Conservation (phyloP, 2,888 invertebrate genomes). For the Loripinus fragilis region DNA sequence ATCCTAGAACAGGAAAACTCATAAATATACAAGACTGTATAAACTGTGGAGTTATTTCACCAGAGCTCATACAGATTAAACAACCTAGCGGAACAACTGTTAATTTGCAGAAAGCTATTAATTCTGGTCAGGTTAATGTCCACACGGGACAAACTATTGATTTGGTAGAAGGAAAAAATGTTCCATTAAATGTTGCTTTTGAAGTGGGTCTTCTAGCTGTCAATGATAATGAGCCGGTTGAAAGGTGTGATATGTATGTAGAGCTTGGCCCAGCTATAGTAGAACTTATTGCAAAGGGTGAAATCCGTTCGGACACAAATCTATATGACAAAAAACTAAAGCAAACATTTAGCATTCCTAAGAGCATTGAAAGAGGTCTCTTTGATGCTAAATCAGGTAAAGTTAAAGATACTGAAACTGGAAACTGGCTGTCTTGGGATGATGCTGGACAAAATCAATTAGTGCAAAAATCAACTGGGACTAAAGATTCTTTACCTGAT, state of each 20-base stretch:
- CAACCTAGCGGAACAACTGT: slow-evolving; percentile 64
- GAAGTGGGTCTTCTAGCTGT: slow-evolving; percentile 67
- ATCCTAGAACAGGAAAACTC: slow-evolving; percentile 69
- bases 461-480: slow-evolving; percentile 24
- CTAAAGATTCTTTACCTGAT: background rate
- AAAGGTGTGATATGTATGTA: slow-evolving; percentile 61
- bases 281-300: slow-evolving; percentile 58
- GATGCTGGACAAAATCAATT: slow-evolving; percentile 68
- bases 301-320: slow-evolving; percentile 52
- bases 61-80: slow-evolving; percentile 63
- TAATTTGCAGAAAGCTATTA: slow-evolving; percentile 73
- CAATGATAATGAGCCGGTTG: slow-evolving; percentile 56
- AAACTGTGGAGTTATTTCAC: slow-evolving; percentile 70
- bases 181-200: slow-evolving; percentile 74
- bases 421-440: slow-evolving; percentile 74
- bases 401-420: slow-evolving; percentile 72
- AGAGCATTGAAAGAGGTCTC: slow-evolving; percentile 65
- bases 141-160: slow-evolving; percentile 86
- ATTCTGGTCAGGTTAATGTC: slow-evolving; percentile 87
- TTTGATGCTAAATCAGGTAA: slow-evolving; percentile 85
- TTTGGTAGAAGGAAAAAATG: slow-evolving; percentile 85
- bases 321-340: slow-evolving; percentile 67
- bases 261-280: slow-evolving; percentile 69
- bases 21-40: slow-evolving; percentile 73
- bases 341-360: slow-evolving; percentile 61